phyloP scores from a whole-genome alignment of 53 echinoderm and acorn worm genomes.

The Stichopus horrens region DNA sequence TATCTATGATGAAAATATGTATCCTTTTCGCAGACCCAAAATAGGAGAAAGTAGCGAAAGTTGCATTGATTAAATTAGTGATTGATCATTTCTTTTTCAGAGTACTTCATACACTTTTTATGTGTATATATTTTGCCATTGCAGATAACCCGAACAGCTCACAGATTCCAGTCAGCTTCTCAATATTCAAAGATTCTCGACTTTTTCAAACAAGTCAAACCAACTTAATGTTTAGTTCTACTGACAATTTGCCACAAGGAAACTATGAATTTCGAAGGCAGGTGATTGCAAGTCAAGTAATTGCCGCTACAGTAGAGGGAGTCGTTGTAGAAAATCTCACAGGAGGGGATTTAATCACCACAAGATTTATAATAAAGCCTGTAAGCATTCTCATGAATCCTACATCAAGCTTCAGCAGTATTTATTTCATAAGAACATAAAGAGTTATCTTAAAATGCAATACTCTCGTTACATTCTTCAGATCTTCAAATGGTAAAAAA shows the following conservation, averaged over 20 bases:
- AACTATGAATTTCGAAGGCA: background rate
- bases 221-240: background rate
- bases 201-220: conserved; percentile 17
- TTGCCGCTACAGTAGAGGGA: conserved; percentile 14
- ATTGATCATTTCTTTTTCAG: too few relatives aligned
- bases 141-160: background rate
- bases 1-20: too few relatives aligned
- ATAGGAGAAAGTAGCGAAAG: too few relatives aligned
- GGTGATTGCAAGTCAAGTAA: conserved; percentile 18
- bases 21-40: too few relatives aligned
- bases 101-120: too few relatives aligned
- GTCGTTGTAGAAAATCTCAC: background rate
- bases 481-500: too few relatives aligned
- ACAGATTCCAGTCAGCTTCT: conserved; percentile 15
- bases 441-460: too few relatives aligned
- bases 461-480: too few relatives aligned
- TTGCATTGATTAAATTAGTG: too few relatives aligned
- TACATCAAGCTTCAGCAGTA: too few relatives aligned
- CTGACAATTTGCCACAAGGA: background rate
- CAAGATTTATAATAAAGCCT: background rate
- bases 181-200: conserved; percentile 1
- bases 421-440: too few relatives aligned
- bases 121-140: background rate
- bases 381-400: background rate
- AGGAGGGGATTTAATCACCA: background rate